Conservation (phyloP, 2,113 vertebrate genomes). For the Tyto alba region DNA sequence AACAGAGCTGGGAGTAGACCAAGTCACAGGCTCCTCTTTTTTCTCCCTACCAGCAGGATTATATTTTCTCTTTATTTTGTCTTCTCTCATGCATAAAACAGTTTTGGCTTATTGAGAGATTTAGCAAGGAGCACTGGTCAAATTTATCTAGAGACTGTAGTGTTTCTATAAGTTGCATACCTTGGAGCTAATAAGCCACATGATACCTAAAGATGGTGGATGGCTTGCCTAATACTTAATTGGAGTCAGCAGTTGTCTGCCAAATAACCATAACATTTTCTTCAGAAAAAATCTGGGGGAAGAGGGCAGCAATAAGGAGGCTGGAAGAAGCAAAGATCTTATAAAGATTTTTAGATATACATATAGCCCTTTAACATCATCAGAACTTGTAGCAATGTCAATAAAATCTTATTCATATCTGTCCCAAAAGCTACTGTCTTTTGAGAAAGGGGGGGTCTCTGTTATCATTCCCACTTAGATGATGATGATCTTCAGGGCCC, state of each 20-base stretch:
- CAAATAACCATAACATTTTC: not conserved
- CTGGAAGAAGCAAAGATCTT: not conserved
- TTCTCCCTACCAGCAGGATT: not conserved
- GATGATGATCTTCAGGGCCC: not conserved
- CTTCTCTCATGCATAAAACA: not conserved
- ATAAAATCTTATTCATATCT: not conserved
- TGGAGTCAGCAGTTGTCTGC: accelerated
- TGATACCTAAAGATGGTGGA: not conserved
- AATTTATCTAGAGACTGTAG: not conserved
- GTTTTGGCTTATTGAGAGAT: not conserved
- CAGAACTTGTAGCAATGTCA: not conserved
- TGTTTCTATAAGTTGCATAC: not conserved
- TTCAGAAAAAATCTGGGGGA: not conserved
- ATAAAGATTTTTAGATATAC: not conserved
- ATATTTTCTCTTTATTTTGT: not conserved
- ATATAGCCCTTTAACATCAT: not conserved
- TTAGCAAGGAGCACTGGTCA: not conserved
- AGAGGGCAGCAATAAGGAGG: not conserved
- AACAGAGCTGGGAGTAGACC: not conserved
- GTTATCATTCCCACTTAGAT: not conserved
- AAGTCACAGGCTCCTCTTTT: not conserved
- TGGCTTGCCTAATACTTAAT: not conserved
- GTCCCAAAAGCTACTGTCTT: not conserved
- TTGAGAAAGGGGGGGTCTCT: not conserved
- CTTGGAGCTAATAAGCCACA: not conserved